A percentile compares a stretch with the other conserved stretches of the same genome.
Evolutionary conservation across 2,797 vertebrate species (phyloP).

Genomic region (Gallinago nigripennis): DNA sequence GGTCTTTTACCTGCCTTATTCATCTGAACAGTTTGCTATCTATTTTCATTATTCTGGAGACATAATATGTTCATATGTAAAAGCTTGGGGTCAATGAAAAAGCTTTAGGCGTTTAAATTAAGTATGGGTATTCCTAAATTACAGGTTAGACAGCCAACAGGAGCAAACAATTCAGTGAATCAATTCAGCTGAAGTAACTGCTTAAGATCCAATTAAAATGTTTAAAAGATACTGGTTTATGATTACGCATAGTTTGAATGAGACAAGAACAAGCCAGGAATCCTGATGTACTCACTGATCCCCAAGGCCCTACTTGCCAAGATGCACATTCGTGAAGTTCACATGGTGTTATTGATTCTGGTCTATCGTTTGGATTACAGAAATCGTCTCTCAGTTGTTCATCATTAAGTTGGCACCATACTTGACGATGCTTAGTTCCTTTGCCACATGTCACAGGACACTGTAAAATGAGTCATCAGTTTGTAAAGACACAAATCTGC

Average conservation of each 20-base stretch:
- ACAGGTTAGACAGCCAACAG: neutral
- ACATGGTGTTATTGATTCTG: slow-evolving; percentile 80
- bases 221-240: neutral
- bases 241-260: neutral
- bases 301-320: slow-evolving; percentile 93
- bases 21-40: neutral
- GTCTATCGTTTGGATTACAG: slow-evolving; percentile 84
- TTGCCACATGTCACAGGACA: slow-evolving; percentile 92
- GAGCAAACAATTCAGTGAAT: neutral
- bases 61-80: neutral
- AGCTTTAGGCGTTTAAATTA: neutral
- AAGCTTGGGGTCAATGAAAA: neutral
- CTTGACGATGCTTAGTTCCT: slow-evolving; percentile 85
- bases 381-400: slow-evolving; percentile 85
- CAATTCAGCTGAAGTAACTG: neutral
- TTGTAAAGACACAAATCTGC: neutral
- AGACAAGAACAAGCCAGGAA: slow-evolving; percentile 8
- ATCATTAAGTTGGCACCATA: slow-evolving; percentile 84
- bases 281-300: slow-evolving; percentile 83
- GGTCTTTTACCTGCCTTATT: neutral
- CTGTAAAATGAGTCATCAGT: slow-evolving; percentile 69
- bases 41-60: neutral
- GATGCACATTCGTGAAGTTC: slow-evolving; percentile 87
- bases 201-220: neutral
- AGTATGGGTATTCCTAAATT: neutral